Evolutionary conservation across 2,888 invertebrate species (phyloP).

Genomic region (Psococerastis gibbosa): DNA sequence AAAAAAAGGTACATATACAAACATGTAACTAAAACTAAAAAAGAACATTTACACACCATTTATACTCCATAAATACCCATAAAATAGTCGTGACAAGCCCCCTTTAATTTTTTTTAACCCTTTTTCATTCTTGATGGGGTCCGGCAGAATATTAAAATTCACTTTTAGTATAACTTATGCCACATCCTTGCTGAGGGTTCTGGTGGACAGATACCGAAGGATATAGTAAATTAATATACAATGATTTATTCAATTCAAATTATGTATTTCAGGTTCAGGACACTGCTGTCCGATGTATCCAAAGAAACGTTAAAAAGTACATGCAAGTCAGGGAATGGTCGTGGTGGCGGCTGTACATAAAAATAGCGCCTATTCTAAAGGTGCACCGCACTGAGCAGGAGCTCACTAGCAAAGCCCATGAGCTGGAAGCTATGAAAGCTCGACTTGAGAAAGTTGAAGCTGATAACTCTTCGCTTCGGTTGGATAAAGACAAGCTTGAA

Average conservation of each 20-base stretch:
- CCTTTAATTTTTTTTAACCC: no score
- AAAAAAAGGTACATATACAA: no score
- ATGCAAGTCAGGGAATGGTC: constrained; percentile 87
- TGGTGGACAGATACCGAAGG: no score
- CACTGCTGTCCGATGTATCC: constrained; percentile 77
- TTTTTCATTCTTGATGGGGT: no score
- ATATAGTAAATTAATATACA: no score
- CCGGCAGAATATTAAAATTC: no score
- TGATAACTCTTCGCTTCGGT: constrained; percentile 68
- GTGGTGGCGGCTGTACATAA: constrained; percentile 89
- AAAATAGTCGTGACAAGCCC: no score
- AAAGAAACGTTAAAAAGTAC: constrained; percentile 84
- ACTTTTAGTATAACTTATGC: no score
- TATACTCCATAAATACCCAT: no score
- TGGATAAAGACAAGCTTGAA: constrained; percentile 76
- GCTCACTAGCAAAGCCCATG: constrained; percentile 71
- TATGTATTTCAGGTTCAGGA: constrained; percentile 39
- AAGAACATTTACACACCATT: no score
- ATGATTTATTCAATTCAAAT: constrained; percentile 9
- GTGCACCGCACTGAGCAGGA: constrained; percentile 90
- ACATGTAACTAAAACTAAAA: no score
- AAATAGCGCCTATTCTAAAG: constrained; percentile 78
- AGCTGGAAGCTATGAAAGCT: constrained; percentile 57
- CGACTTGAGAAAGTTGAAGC: constrained; percentile 76
- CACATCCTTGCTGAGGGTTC: no score